Conservation (phyloP, 2,888 invertebrate species). For the Cephus rjabovi region DNA sequence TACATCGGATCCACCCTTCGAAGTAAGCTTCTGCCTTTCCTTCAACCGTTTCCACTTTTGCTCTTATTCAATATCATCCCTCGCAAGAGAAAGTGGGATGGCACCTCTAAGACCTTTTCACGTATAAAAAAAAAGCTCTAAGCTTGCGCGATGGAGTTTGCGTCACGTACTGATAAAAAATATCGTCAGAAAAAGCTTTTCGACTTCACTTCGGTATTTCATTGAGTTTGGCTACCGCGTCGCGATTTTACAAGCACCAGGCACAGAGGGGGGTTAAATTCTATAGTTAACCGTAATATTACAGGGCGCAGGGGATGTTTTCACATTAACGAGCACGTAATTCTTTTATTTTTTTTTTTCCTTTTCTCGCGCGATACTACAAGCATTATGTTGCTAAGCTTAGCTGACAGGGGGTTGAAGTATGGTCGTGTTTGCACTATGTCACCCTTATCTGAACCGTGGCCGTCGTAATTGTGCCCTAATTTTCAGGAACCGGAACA, state of each 20-base stretch:
- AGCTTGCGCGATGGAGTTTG: not conserved
- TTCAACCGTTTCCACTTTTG: not conserved
- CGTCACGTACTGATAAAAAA: not conserved
- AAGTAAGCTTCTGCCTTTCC: not conserved
- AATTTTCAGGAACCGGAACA: constrained; percentile 45
- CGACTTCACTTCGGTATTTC: not conserved
- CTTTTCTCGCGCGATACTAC: constrained; percentile 32
- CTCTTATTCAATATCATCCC: not conserved
- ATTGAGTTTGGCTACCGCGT: not conserved
- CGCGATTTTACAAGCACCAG: not conserved
- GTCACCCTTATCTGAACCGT: constrained; percentile 46
- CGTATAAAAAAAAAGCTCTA: not conserved
- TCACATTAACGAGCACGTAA: constrained; percentile 27
- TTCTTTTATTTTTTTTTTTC: constrained; percentile 34
- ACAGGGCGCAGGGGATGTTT: not conserved
- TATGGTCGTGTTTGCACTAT: constrained; percentile 34
- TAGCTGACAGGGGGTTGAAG: constrained; percentile 45
- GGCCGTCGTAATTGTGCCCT: constrained; percentile 28
- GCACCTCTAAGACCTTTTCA: not conserved
- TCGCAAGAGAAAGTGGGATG: not conserved
- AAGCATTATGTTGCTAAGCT: constrained; percentile 26
- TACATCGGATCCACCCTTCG: not conserved
- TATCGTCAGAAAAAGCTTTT: not conserved
- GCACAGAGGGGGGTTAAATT: no score
- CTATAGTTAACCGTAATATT: not conserved